Percentiles rank a stretch among this genome's conserved stretches.
These are phyloP conservation scores for Arothron firmamentum DNA, from an alignment of 2,113 vertebrate species.

Conservation along the genomic window DNA sequence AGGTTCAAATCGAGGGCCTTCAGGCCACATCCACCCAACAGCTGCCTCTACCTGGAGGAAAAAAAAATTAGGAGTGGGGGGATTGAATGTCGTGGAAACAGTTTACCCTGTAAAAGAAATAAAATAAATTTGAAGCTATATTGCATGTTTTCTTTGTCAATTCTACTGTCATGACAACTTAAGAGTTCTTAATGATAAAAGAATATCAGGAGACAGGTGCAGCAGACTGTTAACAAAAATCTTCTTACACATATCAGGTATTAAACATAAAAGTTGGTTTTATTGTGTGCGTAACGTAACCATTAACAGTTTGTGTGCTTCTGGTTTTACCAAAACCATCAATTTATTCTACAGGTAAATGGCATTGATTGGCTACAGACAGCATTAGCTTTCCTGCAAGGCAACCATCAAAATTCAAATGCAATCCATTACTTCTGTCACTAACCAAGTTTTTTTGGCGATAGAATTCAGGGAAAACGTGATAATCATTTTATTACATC, in stretches of 20 bases:
- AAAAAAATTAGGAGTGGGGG: conserved; percentile 24
- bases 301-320: neutral
- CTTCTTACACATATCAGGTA: too few species aligned
- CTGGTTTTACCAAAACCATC: neutral
- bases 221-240: conserved; percentile 10
- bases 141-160: neutral
- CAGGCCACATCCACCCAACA: conserved; percentile 47
- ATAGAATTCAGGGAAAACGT: neutral
- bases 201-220: conserved; percentile 38
- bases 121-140: neutral
- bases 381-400: conserved; percentile 16
- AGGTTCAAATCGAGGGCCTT: conserved; percentile 37
- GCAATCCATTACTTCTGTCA: too few species aligned
- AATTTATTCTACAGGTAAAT: conserved; percentile 8
- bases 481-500: neutral
- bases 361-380: conserved; percentile 10
- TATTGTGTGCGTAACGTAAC: too few species aligned
- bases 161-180: conserved; percentile 3
- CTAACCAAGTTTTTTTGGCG: too few species aligned
- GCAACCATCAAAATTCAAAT: too few species aligned
- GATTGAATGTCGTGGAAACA: too few species aligned
- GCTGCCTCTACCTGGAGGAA: conserved; percentile 39
- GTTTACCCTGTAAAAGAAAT: too few species aligned
- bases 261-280: too few species aligned
- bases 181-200: neutral